Percentiles rank a stretch among this genome's conserved stretches.
phyloP scores from a whole-genome alignment of 2,797 vertebrate genomes.

The Ptychadena robeensis region DNA sequence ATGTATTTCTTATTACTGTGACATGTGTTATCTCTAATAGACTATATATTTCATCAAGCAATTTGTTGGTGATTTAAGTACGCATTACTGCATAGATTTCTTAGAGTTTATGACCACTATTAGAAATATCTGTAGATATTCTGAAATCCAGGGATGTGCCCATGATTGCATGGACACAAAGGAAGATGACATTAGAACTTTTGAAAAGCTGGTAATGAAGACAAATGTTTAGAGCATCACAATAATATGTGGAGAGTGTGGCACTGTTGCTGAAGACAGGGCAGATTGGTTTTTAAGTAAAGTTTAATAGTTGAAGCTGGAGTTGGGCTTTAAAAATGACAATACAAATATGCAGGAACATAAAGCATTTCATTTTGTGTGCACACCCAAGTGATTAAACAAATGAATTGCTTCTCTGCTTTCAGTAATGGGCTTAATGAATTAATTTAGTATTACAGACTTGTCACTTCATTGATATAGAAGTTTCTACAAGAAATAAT shows the following conservation, averaged over 20 bases:
- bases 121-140: too few species aligned
- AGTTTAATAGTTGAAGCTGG: not conserved
- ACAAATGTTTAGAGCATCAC: not conserved
- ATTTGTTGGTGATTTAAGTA: too few species aligned
- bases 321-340: not conserved
- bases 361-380: not conserved
- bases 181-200: too few species aligned
- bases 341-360: not conserved
- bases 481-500: not conserved
- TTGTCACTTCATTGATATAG: not conserved
- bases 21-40: too few species aligned
- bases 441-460: not conserved
- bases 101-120: too few species aligned
- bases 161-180: too few species aligned
- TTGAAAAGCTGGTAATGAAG: not conserved
- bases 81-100: too few species aligned
- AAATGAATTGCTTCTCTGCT: not conserved
- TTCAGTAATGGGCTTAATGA: not conserved
- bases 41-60: too few species aligned
- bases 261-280: not conserved
- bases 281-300: not conserved
- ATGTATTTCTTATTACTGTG: too few species aligned
- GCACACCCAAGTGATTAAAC: not conserved
- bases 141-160: too few species aligned
- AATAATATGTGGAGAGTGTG: not conserved